Base-by-base conservation (phyloP, 1,140 invertebrate species). In the Zeugodacus cucurbitae region DNA sequence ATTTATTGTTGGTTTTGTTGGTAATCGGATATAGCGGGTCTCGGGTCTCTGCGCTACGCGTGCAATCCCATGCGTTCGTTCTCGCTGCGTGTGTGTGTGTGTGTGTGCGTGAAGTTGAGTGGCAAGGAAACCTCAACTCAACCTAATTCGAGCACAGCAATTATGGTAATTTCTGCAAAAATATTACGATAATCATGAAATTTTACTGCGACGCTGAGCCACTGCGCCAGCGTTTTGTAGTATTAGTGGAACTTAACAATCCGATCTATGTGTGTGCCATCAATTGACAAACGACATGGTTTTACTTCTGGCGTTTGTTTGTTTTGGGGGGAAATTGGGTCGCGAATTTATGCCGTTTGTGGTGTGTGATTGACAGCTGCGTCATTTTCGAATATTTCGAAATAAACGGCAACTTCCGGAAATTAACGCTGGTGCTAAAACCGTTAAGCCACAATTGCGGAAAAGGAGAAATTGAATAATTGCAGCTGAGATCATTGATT, bases 81-180 rank as follows among this genome's bases (percentile, higher is more conserved):
- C 7, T 78, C n/a, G 32, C 6, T 78, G 74, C 41, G 67, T 22
- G 37, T 0, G 7, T 82, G 41, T 82, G 22, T 82, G 74, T 2
- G 41, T 44, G 41, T 41, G 22, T 37, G 34, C 14, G 32, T 70
- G 67, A 34, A 7, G 37, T n/a, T 82, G 41, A 17, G 37, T 44
- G 10, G 41, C 44, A 37, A 82, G 41, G 37, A 82, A 82, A 82
- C 74, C 74, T 48, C 37, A 82, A 82, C 74, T 48, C 37, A 82
- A 82, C 41, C 41, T 78, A 78, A 78, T 78, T 78, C 41, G 74
- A 78, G 74, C 74, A 14, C 74, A 78, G 22, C 41, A 78, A 78
- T 78, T 78, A 78, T 78, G 74, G 37, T 78, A 78, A 78, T 78
- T 78, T 82, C 44, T 37, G 41, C 74, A 48, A 20, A 20, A 11